Evolutionary conservation across 2,113 vertebrate species (phyloP).

Genomic region (Ursus arctos): DNA sequence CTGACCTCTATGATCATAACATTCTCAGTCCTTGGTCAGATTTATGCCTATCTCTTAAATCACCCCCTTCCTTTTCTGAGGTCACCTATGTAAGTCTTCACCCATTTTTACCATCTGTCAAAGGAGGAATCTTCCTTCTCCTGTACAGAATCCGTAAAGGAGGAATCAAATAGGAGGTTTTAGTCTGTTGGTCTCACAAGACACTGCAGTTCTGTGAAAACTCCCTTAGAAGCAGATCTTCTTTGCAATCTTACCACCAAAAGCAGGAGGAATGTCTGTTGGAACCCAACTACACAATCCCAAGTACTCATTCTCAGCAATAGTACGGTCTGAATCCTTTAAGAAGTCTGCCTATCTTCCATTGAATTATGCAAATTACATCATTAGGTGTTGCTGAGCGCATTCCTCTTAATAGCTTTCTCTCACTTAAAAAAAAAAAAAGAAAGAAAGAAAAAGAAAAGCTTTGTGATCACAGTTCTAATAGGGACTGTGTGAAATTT

Average conservation of each 20-base stretch:
- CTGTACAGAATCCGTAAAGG: background rate
- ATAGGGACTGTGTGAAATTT: slow-evolving; percentile 13
- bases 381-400: background rate
- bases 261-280: background rate
- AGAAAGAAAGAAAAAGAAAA: background rate
- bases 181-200: background rate
- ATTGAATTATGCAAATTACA: slow-evolving; percentile 62
- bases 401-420: background rate
- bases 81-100: background rate
- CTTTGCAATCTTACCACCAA: background rate
- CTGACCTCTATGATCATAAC: background rate
- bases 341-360: slow-evolving; percentile 25
- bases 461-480: slow-evolving; percentile 8
- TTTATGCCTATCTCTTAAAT: background rate
- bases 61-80: background rate
- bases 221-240: background rate
- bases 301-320: background rate
- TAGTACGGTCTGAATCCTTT: background rate
- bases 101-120: background rate
- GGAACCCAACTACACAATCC: background rate
- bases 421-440: background rate
- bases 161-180: background rate
- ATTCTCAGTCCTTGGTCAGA: background rate
- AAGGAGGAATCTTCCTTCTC: background rate
- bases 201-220: background rate